These are phyloP conservation scores for Mya arenaria DNA, from an alignment of 1,140 invertebrate species.

Conservation along the genomic window DNA sequence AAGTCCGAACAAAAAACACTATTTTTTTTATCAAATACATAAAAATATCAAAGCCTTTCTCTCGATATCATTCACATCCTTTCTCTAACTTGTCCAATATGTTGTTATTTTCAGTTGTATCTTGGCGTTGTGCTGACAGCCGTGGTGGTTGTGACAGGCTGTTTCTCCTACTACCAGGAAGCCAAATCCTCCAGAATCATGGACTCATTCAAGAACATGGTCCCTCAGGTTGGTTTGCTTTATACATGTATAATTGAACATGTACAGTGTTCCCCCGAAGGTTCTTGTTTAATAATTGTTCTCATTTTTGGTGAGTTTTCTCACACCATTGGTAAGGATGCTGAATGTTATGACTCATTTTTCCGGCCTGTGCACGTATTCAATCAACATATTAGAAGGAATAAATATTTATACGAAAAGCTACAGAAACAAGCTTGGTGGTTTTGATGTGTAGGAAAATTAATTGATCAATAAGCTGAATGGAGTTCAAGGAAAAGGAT, in stretches of 20 bases:
- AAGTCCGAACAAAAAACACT: too few species aligned
- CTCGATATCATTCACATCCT: too few species aligned
- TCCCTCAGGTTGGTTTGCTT: constrained; percentile 78
- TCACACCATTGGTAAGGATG: neutral
- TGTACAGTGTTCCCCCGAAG: neutral
- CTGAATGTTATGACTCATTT: neutral
- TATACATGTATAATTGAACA: neutral
- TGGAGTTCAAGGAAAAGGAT: too few species aligned
- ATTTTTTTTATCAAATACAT: too few species aligned
- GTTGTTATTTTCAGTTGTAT: constrained; percentile 79
- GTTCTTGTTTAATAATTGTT: neutral
- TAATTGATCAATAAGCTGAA: too few species aligned
- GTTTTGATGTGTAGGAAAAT: too few species aligned
- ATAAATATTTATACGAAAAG: too few species aligned
- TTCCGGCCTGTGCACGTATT: neutral
- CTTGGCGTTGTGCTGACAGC: constrained; percentile 82
- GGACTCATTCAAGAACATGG: constrained; percentile 83
- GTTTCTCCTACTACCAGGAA: constrained; percentile 83
- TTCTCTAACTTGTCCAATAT: too few species aligned
- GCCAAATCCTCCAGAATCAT: constrained; percentile 82
- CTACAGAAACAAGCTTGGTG: too few species aligned
- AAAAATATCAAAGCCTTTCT: too few species aligned
- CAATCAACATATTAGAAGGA: too few species aligned
- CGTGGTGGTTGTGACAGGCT: constrained; percentile 82
- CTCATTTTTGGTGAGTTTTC: neutral